A percentile compares a stretch with the other conserved stretches of the same genome.
Conservation (phyloP, 2,888 invertebrate species). For the Penaeus monodon region DNA sequence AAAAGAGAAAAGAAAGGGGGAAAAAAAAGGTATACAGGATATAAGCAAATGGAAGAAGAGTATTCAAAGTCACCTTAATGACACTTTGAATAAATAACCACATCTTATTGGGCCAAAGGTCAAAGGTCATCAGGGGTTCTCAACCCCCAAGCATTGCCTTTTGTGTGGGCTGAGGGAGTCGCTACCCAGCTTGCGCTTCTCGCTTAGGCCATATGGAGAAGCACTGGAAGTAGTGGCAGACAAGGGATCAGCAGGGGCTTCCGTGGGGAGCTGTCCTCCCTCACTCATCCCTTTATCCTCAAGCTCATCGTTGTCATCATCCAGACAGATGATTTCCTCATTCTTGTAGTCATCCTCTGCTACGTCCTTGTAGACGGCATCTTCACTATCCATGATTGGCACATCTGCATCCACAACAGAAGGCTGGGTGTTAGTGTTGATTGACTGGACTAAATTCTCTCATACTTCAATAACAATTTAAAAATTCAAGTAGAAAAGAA, state of each 20-base stretch:
- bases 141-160: constrained; percentile 15
- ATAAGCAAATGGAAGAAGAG: too few species aligned
- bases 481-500: not conserved
- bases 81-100: not conserved
- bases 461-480: not conserved
- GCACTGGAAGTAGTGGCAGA: too few species aligned
- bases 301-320: constrained; percentile 6
- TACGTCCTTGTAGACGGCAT: not conserved
- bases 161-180: constrained; percentile 4
- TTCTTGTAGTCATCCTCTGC: not conserved
- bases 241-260: not conserved
- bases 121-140: constrained; percentile 13
- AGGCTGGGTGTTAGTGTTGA: not conserved
- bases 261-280: not conserved
- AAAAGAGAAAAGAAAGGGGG: too few species aligned
- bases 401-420: not conserved
- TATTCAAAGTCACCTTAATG: not conserved
- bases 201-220: not conserved
- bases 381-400: constrained; percentile 30
- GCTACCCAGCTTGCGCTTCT: constrained; percentile 9
- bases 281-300: not conserved
- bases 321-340: not conserved
- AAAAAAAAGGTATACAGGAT: too few species aligned
- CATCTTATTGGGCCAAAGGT: not conserved
- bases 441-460: not conserved